phyloP scores from a whole-genome alignment of 2,113 vertebrate species.

The Connochaetes taurinus region DNA sequence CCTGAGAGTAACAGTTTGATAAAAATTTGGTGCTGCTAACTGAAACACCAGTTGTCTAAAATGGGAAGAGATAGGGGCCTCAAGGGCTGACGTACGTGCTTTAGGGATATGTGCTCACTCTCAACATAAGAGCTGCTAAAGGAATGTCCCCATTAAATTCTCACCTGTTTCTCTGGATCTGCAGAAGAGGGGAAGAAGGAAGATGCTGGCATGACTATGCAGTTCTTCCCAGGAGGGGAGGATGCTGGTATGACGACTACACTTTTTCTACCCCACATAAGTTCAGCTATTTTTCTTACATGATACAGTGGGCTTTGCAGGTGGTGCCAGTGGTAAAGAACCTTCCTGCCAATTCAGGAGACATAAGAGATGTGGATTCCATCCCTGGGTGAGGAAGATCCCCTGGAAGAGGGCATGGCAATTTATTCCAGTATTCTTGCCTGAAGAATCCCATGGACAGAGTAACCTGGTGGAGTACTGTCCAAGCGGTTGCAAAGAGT shows the following conservation, averaged over 20 bases:
- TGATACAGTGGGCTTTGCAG: background rate
- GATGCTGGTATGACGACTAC: background rate
- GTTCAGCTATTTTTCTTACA: background rate
- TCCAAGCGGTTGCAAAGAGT: background rate
- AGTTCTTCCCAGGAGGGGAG: background rate
- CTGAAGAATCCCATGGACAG: background rate
- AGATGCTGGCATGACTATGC: background rate
- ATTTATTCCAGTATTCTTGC: background rate
- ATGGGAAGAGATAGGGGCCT: background rate
- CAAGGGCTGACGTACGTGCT: background rate
- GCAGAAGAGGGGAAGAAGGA: background rate
- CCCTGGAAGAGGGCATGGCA: background rate
- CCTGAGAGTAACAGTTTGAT: background rate
- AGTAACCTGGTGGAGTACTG: background rate
- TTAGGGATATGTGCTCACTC: background rate
- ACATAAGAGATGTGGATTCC: background rate
- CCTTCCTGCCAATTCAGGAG: background rate
- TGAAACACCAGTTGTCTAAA: background rate
- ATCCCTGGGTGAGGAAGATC: background rate
- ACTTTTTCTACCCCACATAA: background rate
- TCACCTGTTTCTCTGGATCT: background rate
- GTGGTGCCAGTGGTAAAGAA: background rate
- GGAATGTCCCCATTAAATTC: background rate
- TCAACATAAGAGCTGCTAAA: background rate
- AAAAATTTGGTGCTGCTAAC: background rate